Conservation (phyloP, 1,140 invertebrate genomes). For the Drosophila setifemur region DNA sequence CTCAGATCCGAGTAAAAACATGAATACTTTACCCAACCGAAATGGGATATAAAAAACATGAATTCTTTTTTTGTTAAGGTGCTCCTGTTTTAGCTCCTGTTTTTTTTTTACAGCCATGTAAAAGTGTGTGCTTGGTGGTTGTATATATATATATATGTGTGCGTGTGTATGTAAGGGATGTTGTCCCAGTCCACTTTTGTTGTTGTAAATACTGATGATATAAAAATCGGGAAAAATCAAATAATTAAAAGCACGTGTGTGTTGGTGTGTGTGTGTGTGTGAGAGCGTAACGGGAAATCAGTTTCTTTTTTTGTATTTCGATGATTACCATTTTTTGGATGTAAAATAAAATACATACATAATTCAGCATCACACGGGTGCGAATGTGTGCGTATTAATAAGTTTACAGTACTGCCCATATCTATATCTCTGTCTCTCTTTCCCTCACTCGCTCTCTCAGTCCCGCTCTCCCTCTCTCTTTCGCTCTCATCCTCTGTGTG, state of each 20-base stretch:
- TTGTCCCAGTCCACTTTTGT: conserved; percentile 16
- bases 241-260: conserved; percentile 14
- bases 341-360: not conserved
- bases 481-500: not conserved
- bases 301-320: conserved; percentile 17
- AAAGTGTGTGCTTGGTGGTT: not conserved
- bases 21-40: too few relatives aligned
- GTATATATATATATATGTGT: too few relatives aligned
- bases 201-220: conserved; percentile 23
- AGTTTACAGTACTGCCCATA: conserved; percentile 19
- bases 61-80: conserved; percentile 7
- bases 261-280: too few relatives aligned
- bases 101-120: conserved; percentile 7
- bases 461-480: not conserved
- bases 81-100: conserved; percentile 15
- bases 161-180: conserved; percentile 40
- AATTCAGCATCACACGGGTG: conserved; percentile 22
- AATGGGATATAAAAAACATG: not conserved
- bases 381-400: conserved; percentile 22
- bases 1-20: not conserved
- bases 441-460: not conserved
- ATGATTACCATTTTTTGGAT: not conserved
- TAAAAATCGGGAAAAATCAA: conserved; percentile 20
- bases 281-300: conserved; percentile 26
- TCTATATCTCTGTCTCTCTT: conserved; percentile 1